A percentile compares a stretch with the other conserved stretches of the same genome.
Conservation (phyloP, 2,113 vertebrate species). For the Larimichthys crocea region DNA sequence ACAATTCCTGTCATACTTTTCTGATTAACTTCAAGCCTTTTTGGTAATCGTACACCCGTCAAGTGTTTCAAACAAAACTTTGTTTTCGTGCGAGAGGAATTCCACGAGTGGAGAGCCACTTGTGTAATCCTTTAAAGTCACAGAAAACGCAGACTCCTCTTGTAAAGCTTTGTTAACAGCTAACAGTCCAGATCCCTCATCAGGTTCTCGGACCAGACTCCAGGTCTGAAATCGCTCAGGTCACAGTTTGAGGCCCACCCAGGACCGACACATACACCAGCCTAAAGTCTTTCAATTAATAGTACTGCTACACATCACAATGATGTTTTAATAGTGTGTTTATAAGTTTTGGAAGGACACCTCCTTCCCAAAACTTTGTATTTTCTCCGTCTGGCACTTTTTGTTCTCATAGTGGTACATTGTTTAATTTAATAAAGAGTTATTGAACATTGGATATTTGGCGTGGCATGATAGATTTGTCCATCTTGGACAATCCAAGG, state of each 20-base stretch:
- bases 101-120: conserved; percentile 36
- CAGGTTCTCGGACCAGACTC: conserved; percentile 33
- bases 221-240: conserved; percentile 47
- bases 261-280: conserved; percentile 8
- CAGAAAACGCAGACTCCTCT: conserved; percentile 46
- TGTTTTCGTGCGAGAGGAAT: conserved; percentile 25
- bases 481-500: too few species aligned
- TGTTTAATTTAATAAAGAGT: too few species aligned
- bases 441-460: too few species aligned
- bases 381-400: too few species aligned
- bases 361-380: too few species aligned
- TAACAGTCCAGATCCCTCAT: conserved; percentile 35
- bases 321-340: too few species aligned
- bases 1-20: conserved; percentile 51
- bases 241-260: conserved; percentile 39
- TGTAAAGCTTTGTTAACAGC: conserved; percentile 32
- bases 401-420: too few species aligned
- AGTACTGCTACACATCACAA: too few species aligned
- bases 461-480: too few species aligned
- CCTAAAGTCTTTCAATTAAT: neutral
- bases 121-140: conserved; percentile 18
- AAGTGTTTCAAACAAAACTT: conserved; percentile 34
- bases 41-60: conserved; percentile 17
- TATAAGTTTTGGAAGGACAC: too few species aligned
- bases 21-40: conserved; percentile 34